phyloP scores from a whole-genome alignment of 2,113 vertebrate genomes.

The Calidris pugnax region DNA sequence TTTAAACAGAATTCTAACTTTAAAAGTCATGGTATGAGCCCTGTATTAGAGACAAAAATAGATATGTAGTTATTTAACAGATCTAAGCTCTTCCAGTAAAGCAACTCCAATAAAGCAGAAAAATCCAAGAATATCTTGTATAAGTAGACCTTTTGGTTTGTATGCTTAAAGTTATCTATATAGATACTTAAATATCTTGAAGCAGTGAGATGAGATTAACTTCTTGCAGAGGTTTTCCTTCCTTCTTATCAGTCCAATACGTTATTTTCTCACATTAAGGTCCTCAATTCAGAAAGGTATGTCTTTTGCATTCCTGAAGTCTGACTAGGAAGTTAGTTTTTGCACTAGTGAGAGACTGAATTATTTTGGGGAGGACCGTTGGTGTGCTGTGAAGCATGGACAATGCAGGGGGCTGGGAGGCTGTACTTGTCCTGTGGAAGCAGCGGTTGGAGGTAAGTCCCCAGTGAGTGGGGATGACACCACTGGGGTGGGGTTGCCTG shows the following conservation, averaged over 20 bases:
- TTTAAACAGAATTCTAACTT: neutral
- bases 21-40: neutral
- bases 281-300: neutral
- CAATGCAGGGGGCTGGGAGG: neutral
- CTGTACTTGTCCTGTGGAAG: neutral
- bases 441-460: neutral
- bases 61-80: neutral
- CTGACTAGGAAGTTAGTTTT: neutral
- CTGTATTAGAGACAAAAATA: neutral
- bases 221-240: neutral
- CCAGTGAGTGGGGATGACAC: neutral
- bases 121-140: neutral
- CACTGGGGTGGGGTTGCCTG: neutral
- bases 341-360: neutral
- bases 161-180: neutral
- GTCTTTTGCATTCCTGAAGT: neutral
- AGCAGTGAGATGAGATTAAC: neutral
- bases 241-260: neutral
- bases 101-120: neutral
- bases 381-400: no score
- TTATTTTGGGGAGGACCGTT: neutral
- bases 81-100: neutral
- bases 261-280: neutral
- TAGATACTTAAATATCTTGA: neutral
- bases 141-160: neutral